Percentiles rank a stretch among this genome's conserved stretches.
Evolutionary conservation across 2,113 vertebrate genomes (phyloP).

Genomic region (Bucco capensis): DNA sequence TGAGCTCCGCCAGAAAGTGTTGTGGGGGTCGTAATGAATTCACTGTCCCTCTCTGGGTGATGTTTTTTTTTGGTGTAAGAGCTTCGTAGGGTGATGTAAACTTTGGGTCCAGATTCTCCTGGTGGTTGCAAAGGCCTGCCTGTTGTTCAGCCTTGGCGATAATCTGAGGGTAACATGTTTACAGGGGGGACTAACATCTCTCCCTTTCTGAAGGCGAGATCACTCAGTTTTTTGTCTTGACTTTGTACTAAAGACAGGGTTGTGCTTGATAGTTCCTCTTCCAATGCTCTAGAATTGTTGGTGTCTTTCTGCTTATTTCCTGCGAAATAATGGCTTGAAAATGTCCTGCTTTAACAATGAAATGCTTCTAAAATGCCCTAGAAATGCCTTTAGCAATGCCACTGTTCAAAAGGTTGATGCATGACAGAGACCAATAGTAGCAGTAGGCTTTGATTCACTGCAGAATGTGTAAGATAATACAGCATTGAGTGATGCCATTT

Average conservation of each 20-base stretch:
- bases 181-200: neutral
- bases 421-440: neutral
- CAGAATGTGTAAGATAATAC: neutral
- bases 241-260: neutral
- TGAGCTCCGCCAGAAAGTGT: neutral
- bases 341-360: neutral
- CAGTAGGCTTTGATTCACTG: neutral
- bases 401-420: neutral
- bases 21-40: slow-evolving; percentile 56
- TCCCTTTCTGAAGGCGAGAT: neutral
- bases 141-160: slow-evolving; percentile 27
- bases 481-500: neutral
- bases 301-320: neutral
- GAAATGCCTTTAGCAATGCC: neutral
- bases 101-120: neutral
- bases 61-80: neutral
- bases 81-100: slow-evolving; percentile 18
- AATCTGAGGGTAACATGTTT: neutral
- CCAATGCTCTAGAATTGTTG: neutral
- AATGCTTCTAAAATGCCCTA: neutral
- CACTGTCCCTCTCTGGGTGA: slow-evolving; percentile 36
- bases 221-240: slow-evolving; percentile 21
- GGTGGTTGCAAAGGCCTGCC: slow-evolving; percentile 2
- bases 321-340: neutral
- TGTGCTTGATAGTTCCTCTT: neutral